Evolutionary conservation across 2,797 vertebrate genomes (phyloP).

Genomic region (Mus minutoides): DNA sequence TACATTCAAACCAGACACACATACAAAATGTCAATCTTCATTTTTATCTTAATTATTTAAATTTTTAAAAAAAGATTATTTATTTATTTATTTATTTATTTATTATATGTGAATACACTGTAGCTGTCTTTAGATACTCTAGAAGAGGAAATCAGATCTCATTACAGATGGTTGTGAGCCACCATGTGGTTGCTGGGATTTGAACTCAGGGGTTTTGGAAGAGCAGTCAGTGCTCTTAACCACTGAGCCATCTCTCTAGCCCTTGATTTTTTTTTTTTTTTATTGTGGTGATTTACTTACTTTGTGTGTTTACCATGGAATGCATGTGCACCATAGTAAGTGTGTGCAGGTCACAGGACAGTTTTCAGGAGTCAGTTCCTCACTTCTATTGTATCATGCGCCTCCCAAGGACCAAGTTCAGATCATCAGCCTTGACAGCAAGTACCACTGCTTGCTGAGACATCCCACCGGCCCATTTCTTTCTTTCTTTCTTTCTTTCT

Average conservation of each 20-base stretch:
- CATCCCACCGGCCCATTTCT: rapidly evolving
- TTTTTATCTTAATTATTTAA: not conserved
- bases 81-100: no score
- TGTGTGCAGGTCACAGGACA: not conserved
- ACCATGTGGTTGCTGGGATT: no score
- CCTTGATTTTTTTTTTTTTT: not conserved
- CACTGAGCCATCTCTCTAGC: no score
- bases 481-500: no score
- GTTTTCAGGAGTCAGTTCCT: not conserved
- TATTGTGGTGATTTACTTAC: not conserved
- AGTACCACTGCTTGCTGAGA: not conserved
- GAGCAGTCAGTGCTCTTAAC: no score
- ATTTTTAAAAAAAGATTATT: no score
- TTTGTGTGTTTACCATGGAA: not conserved
- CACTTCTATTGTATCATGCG: not conserved
- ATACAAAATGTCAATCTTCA: not conserved
- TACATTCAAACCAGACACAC: not conserved
- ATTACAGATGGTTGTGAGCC: no score
- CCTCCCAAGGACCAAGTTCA: not conserved
- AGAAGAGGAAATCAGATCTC: no score
- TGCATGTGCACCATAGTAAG: not conserved
- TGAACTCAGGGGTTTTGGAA: no score
- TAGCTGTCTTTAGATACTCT: no score
- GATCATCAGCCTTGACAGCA: no score
- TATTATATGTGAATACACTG: no score